Conservation (phyloP, 2,113 vertebrate species). For the Lepus europaeus region DNA sequence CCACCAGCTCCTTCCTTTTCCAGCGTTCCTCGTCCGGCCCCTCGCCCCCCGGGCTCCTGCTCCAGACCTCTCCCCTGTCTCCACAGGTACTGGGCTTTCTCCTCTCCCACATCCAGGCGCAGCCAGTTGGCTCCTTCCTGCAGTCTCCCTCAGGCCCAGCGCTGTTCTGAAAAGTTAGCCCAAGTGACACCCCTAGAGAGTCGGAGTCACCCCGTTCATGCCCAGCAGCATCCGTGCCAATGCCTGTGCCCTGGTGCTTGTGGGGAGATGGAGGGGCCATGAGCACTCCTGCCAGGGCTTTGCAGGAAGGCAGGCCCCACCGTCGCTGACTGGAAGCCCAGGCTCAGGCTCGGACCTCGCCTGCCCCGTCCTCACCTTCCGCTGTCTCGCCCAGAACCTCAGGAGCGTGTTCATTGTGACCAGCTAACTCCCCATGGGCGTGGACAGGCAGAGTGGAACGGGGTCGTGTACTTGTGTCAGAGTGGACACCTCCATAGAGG, state of each 20-base stretch:
- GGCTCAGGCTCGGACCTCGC: neutral
- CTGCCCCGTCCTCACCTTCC: neutral
- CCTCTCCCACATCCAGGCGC: neutral
- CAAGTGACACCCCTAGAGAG: neutral
- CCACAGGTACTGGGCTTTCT: neutral
- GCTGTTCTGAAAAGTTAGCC: neutral
- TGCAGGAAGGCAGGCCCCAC: neutral
- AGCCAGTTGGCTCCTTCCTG: neutral
- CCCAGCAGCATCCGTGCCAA: conserved; percentile 58
- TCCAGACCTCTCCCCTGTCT: neutral
- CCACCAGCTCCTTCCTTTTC: neutral
- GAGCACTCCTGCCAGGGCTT: neutral
- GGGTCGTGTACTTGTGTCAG: neutral
- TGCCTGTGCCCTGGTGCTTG: neutral
- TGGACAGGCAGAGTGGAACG: neutral
- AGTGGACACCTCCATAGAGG: neutral
- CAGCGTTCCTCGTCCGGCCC: neutral
- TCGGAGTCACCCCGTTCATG: neutral
- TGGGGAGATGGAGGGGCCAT: neutral
- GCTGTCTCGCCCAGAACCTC: conserved; percentile 29
- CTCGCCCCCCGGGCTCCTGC: neutral
- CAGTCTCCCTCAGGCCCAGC: neutral
- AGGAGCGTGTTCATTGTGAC: neutral
- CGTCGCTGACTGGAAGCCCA: neutral
- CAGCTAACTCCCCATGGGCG: neutral